Base-by-base conservation (phyloP, 2,113 vertebrate genomes). In the Sakesphorus luctuosus region DNA sequence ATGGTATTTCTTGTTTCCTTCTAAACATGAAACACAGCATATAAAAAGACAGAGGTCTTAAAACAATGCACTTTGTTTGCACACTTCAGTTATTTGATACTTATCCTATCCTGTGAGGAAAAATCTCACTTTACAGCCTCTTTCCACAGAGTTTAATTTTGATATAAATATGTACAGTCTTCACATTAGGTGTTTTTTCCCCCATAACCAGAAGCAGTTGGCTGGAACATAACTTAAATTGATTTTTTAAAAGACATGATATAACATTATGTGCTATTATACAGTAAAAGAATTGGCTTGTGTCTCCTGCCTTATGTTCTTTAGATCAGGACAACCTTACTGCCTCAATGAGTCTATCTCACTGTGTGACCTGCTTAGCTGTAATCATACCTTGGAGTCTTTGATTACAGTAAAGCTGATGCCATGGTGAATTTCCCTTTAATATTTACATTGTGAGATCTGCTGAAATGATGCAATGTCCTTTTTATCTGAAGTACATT, bases 401-500 rank as follows among this genome's bases (percentile, higher is more conserved):
- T 97, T 81, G 86, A 90, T 97, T 97, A 91, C 97, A 87, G 95
- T 95, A 97, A 98, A 97, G 94, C 95, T 97, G 94, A 98, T 96
- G 97, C 94, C 94, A 94, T 85, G 31, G 44, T 95, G 84, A 97
- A 98, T 96, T 94, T 95, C 77, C 58, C 93, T 97, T 97, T 95
- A 97, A 95, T 95, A 96, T 96, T 93, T 93, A 89, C 67, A 76
- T 89, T 63, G 78, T 58, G 95, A 96, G 97, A 96, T 92, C 96
- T 97, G 69, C 75, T 82, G 78, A 96, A 97, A 97, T 98, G 98
- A 97, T 95, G 96, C 95, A 97, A 98, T 97, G 94, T 94, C 87
- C 75, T 84, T 71, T 78, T 95, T 85, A 49, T 91, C 83, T 72
- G 91, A 96, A 98, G 95, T 95, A 88, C 96, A 97, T 98, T 98